Base-by-base conservation (phyloP, 2,888 invertebrate genomes). In the Eupithecia pulchellata region DNA sequence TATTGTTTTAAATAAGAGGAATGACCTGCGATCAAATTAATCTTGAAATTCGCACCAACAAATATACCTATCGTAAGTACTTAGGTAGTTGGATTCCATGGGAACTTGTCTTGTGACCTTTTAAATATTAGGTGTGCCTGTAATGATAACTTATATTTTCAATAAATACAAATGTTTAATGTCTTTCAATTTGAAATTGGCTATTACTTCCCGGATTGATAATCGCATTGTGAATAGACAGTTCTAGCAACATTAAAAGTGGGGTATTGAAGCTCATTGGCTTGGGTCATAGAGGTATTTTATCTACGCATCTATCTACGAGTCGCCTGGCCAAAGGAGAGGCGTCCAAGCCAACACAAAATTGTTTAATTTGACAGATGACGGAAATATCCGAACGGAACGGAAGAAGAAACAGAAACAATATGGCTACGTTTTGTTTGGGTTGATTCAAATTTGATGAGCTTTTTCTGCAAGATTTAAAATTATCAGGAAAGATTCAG, bases 361-460 rank as follows among this genome's bases (percentile, higher is more conserved):
- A 42, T n/a, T 20, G 9, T n/a, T 20, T 20, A 5, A n/a, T 20
- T 47, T 47, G 42, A 47, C 42, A 20, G 42, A n/a, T n/a, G n/a
- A 42, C 5, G 20, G 2, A 42, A 9, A 14, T 9, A 39, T 17
- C 17, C 36, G 36, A 17, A 17, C 4, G n/a, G n/a, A 47, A 52
- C 52, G 20, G 47, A 47, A 9, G 13, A 1, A 52, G 20, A 13
- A 52, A 25, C 20, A 47, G 13, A 52, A 52, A 13, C 52, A 78
- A 77, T 71, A 78, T 78, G 78, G 78, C 77, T 75, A 63, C 73
- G 64, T 71, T 75, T 77, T 78, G 78, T 78, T 78, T 77, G 65
- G 75, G 64, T 70, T 70, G 69, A 66, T 52, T 52, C 42, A 42
- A 55, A 57, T 39, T n/a, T 65, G 55, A 34, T 64, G 52, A n/a